Evolutionary conservation across 2,113 vertebrate species (phyloP), one percentile per base, ranked within the genome.

Genomic region (Sinocyclocheilus grahami): DNA sequence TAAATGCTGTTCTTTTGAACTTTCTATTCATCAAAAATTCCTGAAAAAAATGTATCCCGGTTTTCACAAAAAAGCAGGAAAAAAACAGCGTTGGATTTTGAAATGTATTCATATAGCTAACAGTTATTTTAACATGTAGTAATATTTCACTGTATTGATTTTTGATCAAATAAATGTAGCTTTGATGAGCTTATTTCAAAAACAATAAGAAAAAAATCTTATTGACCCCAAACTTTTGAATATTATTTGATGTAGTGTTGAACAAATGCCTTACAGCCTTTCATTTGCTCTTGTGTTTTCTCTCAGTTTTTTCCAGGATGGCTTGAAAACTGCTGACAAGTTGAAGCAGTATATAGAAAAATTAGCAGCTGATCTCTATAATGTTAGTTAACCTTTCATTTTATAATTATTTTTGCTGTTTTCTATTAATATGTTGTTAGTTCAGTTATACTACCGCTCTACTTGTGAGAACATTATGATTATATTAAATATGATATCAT

Each of bases 321-420:
- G 98, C 92, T 96, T 99, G 95, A 99, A 99, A 96, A 99, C 97
- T 5, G 97, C 98, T 81, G 98, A 99, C 93, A 99, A 99, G 92
- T 94, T 99, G 92, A 99, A 99, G 94, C 98, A 99, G 88, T 99
- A 99, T 91, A 99, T 99, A 13, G 98, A 99, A 91, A 99, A 99
- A 92, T 91, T 99, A 95, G 97, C 98, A 92, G 97, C 97, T 90
- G 98, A 99, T 91, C 95, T 99, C 82, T 99, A 98, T 93, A 99
- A 99, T 88, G 98, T 99, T 95, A 99, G 96, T 87, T 81, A 65
- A 42, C 30, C 37, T 27, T 69, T 46, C 83, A 16, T 30, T 39
- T 84, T 51, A 72, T 71, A 82, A 33, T 48, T 22, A 3, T 81
- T 46, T 72, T 71, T 62, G 24, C 27, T 60, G 16, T 20, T 20